phyloP scores from a whole-genome alignment of 2,113 vertebrate genomes.

The Phoxinus phoxinus region DNA sequence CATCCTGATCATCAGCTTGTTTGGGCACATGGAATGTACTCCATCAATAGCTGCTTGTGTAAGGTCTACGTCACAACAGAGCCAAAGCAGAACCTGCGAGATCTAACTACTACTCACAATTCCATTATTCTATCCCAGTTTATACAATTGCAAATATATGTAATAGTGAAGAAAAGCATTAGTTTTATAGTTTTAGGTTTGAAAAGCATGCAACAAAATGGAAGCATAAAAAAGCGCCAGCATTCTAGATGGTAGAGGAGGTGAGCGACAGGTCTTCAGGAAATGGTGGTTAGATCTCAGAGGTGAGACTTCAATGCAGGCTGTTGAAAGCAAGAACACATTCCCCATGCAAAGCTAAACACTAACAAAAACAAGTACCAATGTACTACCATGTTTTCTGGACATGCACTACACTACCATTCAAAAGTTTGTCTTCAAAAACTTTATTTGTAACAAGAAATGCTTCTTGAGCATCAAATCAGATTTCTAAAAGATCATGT shows the following conservation, averaged over 20 bases:
- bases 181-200: not conserved
- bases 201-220: not conserved
- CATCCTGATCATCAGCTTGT: conserved; percentile 31
- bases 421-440: not conserved
- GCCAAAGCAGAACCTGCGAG: not conserved
- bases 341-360: not conserved
- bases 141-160: not conserved
- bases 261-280: not conserved
- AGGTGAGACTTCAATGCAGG: not conserved
- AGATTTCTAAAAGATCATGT: not conserved
- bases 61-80: not conserved
- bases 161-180: not conserved
- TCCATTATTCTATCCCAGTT: not conserved
- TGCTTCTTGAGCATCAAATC: not conserved
- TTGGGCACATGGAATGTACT: conserved; percentile 44
- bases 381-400: not conserved
- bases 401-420: not conserved
- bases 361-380: not conserved
- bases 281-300: conserved; percentile 20
- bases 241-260: not conserved
- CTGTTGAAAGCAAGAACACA: not conserved
- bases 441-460: not conserved
- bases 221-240: not conserved
- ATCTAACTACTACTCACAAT: not conserved
- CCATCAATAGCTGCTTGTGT: conserved; percentile 29